Base-by-base conservation (phyloP, 2,113 vertebrate genomes). In the Dissostichus mawsoni region DNA sequence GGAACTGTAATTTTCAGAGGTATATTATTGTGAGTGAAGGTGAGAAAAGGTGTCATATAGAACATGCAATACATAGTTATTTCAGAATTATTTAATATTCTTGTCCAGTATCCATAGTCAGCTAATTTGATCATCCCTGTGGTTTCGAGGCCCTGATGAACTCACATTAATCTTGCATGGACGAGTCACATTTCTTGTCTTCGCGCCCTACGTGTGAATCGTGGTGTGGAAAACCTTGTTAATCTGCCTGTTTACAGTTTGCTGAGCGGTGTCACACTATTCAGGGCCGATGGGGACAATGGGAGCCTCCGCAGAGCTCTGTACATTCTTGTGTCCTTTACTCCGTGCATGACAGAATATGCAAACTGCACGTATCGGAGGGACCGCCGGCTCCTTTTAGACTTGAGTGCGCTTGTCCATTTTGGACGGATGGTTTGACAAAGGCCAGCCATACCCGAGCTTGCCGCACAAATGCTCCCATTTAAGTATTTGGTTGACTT, bases 221-320 rank as follows among this genome's bases (percentile, higher is more conserved):
- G 70, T 79, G 63, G 76, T 79, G 85, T 62, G 85, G 74, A 25
- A 78, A 89, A 87, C 76, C 81, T 77, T 80, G 78, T 90, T 90
- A 84, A 91, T 88, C 67, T 79, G 83, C 59, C 80, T 87, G 74
- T 90, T 91, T 93, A 85, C 92, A 90, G 87, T 88, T 92, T 88
- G 74, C 70, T 85, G 76, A 87, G 90, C 53, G 48, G 80, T 78
- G 83, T 90, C 82, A 69, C 80, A 87, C 79, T 73, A 69, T 76
- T 65, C 70, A 44, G 70, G 59, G 80, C 84, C 74, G 82, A 73
- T 44, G 65, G 74, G 78, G 78, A 82, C 83, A 80, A 73, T 57
- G 17, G 29, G 56, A 77, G 79, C 74, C 77, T 81, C 73, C 41
- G 11, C 33, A 76, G 82, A 82, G 69, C 73, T 76, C 51, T 74